phyloP scores from a whole-genome alignment of 2,113 vertebrate genomes.

The Suricata suricatta region DNA sequence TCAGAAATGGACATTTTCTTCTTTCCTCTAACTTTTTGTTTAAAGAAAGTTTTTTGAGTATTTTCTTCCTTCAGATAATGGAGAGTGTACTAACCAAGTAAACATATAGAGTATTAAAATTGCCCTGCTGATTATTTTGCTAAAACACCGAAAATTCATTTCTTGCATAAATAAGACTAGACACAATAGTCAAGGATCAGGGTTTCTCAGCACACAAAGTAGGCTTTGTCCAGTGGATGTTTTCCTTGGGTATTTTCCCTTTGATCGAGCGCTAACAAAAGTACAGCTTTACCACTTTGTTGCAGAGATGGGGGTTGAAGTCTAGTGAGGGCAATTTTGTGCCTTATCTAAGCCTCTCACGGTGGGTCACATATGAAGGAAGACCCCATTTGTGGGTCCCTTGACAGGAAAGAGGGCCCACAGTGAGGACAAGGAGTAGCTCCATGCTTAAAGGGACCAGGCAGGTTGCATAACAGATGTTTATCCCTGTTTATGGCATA shows the following conservation, averaged over 20 bases:
- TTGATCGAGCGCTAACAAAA: constrained; percentile 74
- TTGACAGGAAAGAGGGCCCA: constrained; percentile 83
- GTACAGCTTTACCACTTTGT: constrained; percentile 77
- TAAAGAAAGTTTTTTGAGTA: neutral
- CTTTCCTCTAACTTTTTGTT: constrained; percentile 50
- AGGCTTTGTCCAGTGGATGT: constrained; percentile 70
- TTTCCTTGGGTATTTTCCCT: constrained; percentile 55
- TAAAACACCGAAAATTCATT: constrained; percentile 73
- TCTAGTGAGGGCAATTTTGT: constrained; percentile 78
- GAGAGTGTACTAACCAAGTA: constrained; percentile 18
- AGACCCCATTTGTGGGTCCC: constrained; percentile 74
- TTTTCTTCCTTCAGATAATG: constrained; percentile 45
- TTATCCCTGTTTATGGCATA: constrained; percentile 84
- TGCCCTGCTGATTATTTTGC: constrained; percentile 45
- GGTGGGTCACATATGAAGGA: constrained; percentile 79
- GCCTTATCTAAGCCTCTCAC: constrained; percentile 85
- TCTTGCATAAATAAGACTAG: constrained; percentile 66
- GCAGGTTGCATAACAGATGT: constrained; percentile 84
- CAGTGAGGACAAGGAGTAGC: constrained; percentile 80
- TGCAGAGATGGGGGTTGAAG: constrained; percentile 67
- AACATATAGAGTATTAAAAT: constrained; percentile 40
- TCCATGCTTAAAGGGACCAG: constrained; percentile 81
- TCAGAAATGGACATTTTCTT: neutral
- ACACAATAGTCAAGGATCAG: constrained; percentile 69
- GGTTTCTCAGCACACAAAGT: constrained; percentile 73